These are phyloP conservation scores for Glossosoma conforme DNA, from an alignment of 1,140 invertebrate genomes.

Conservation along the genomic window DNA sequence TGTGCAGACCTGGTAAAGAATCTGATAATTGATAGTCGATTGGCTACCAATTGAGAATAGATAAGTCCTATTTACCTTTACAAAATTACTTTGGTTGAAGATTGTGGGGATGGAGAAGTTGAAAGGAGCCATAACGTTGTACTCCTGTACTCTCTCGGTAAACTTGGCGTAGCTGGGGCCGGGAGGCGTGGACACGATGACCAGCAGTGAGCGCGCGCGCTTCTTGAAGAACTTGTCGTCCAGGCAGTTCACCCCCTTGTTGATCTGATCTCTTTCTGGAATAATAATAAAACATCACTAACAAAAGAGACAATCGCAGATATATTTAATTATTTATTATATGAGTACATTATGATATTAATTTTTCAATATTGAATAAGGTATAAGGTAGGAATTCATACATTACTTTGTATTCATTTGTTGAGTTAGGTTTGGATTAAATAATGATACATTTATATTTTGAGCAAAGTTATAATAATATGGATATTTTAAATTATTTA, in stretches of 20 bases:
- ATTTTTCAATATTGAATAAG: too few species aligned
- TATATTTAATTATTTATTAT: background rate
- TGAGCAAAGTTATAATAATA: background rate
- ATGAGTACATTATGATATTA: too few species aligned
- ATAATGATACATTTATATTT: background rate
- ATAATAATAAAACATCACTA: background rate
- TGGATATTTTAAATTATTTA: too few species aligned
- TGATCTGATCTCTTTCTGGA: constrained; percentile 49
- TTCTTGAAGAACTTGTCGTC: constrained; percentile 63
- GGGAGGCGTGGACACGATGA: constrained; percentile 79
- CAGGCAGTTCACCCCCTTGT: constrained; percentile 55
- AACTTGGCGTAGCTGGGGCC: constrained; percentile 70
- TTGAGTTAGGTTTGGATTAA: too few species aligned
- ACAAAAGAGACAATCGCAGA: background rate
- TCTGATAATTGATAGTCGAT: too few species aligned
- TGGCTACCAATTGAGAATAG: too few species aligned
- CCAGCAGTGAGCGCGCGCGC: constrained; percentile 72
- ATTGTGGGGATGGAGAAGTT: constrained; percentile 61
- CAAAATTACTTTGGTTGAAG: constrained; percentile 49
- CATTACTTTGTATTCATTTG: too few species aligned
- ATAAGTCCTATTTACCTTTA: constrained; percentile 49
- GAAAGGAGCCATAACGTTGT: constrained; percentile 72
- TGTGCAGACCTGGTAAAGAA: too few species aligned
- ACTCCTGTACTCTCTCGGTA: constrained; percentile 67
- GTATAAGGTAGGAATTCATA: too few species aligned